Base-by-base conservation (phyloP, 2,888 invertebrate species). In the Tenthredo scrophulariae region DNA sequence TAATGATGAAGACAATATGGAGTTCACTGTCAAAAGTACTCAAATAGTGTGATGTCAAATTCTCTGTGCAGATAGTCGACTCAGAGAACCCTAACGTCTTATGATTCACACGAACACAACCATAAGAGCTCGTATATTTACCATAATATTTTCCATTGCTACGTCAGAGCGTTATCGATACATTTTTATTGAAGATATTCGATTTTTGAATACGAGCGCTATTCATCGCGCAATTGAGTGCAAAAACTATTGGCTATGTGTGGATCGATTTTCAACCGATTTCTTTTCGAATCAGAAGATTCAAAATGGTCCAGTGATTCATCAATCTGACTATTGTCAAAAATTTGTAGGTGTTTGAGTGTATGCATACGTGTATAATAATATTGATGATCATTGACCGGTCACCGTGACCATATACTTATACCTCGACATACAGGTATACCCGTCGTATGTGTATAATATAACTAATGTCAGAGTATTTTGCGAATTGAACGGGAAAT, bases 401-500 rank as follows among this genome's bases (percentile, higher is more conserved):
- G 62, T 26, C 62, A 62, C 62, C 26, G 26, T 13, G 62, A 22
- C 13, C 62, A 62, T 26, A 26, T 54, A 22, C 13, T 10, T 62
- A 26, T 62, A 62, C 13, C 22, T 62, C 7, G 22, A 26, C 9
- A 26, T 22, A 62, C 4, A 62, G 10, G 26, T 62, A 62, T 62
- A 62, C 22, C 6, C 10, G 62, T 62, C 62, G 62, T 26, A 13
- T 62, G 13, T 22, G 62, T 62, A 62, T 26, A 62, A 62, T 13
- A 13, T 62, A 62, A 62, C 62, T 62, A 62, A 62, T 62, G 22
- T 22, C 62, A 26, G 26, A 43, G n/a, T 43, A 43, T 43, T 43
- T 74, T 74, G 22, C 43, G 40, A 74, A 74, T 74, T 74, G 72
- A 74, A 43, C 72, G 72, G 43, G 43, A 74, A 74, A 74, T 74